Evolutionary conservation across 2,888 invertebrate genomes (phyloP).

Genomic region (Acrobasis repandana): DNA sequence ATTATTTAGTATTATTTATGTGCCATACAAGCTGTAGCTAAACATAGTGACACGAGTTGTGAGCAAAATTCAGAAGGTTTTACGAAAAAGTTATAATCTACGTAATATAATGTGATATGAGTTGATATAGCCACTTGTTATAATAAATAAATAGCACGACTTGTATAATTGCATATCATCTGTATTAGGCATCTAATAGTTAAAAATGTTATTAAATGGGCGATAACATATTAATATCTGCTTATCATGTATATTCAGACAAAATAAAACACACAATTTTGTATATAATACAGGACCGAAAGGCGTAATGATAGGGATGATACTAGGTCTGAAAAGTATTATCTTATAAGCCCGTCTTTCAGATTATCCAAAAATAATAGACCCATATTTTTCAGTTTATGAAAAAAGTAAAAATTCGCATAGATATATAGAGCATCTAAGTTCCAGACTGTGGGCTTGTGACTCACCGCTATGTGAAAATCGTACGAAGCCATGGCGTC

Average conservation of each 20-base stretch:
- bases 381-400: no score
- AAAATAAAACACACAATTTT: no score
- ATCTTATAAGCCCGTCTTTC: no score
- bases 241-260: neutral
- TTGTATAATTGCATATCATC: conserved; percentile 79
- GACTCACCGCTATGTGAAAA: no score
- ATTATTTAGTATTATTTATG: conserved; percentile 61
- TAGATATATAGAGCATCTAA: no score
- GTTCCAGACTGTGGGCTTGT: no score
- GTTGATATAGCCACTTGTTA: conserved; percentile 78
- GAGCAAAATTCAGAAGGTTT: conserved; percentile 73
- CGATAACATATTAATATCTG: conserved; percentile 17
- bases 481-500: no score
- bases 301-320: no score
- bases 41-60: conserved; percentile 74
- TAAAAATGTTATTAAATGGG: conserved; percentile 41
- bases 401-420: no score
- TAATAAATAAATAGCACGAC: conserved; percentile 72
- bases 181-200: conserved; percentile 63
- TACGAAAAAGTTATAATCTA: conserved; percentile 70
- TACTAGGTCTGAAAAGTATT: no score
- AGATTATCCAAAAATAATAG: no score
- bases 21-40: conserved; percentile 70
- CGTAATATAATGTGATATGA: conserved; percentile 81
- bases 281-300: no score